Evolutionary conservation across 2,113 vertebrate genomes (phyloP), one percentile per base, ranked within the genome.

Genomic region (Myotis yumanensis): DNA sequence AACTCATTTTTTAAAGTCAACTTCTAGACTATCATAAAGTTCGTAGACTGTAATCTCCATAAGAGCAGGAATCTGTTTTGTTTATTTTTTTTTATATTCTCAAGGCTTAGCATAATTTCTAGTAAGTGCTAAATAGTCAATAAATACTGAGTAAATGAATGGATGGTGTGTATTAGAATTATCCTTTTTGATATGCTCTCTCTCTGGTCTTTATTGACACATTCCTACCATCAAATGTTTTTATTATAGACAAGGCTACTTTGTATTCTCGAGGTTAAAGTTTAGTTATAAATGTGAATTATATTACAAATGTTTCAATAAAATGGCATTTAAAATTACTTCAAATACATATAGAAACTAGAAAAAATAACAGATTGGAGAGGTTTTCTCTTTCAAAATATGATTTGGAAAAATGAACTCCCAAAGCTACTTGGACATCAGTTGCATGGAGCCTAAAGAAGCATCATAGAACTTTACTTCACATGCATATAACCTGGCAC

Each of bases 71-170:
- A 59, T 54, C 30, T 14, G 1, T 46, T 87, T 88, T 80, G 2
- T 64, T 90, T 95, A 35, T 79, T 92, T 85, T 82, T 79, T 92
- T 85, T 82, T 84, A 4, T 83, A 48, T 71, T 87, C 51, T 80
- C n/a, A 66, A 68, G 32, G 15, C 23, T 90, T 75, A 57, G 5
- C 35, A 52, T 79, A 76, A 37, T 86, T 12, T 22, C 35, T 75
- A 25, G 2, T 93, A 54, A 69, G 20, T 16, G 90, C 66, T 37
- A 90, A 77, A 73, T 71, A 59, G 7, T 84, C 35, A 69, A 28
- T 71, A 91, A 87, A 69, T 85, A 77, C 3, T 66, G 11, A 83
- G 25, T 88, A 94, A 93, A 86, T 93, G 79, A 95, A 75, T 82
- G 62, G 94, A 83, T 75, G 43, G 64, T 71, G 77, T n/a, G 7